Evolutionary conservation across 2,113 vertebrate species (phyloP), one percentile per base, ranked within the genome.

Genomic region (Gorilla gorilla): DNA sequence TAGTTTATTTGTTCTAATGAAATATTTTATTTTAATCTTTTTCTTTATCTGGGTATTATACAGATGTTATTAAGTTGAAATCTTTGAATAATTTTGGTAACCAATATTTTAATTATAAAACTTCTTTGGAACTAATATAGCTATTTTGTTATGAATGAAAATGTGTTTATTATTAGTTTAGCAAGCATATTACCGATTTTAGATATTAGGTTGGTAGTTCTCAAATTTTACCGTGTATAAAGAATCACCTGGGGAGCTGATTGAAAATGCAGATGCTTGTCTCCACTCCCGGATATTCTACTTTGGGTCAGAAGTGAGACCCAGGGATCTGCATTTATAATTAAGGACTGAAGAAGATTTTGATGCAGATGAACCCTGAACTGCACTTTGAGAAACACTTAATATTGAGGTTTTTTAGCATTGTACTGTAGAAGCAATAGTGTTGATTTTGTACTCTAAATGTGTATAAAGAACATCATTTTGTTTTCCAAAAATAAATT

Each of bases 141-240:
- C 96, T 97, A 43, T 96, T 98, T 96, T 87, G 90, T 97, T 57
- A 59, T 75, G n/a, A 92, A 73, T 73, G 81, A 93, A 94, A 97
- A 75, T 90, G 0, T 0, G 40, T n/a, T 40, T 93, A 64, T 79
- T 97, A 87, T 97, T 96, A 94, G 86, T 84, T 81, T 92, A 84
- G 85, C 27, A 90, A 97, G 94, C 92, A 95, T 59, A 32, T 97
- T 92, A 97, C 94, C 94, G 93, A 98, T 98, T 97, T 97, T 70
- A 94, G 73, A 96, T 94, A 91, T 96, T 97, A 97, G 93, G 61
- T 45, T 61, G 30, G 27, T 66, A 43, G 70, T 75, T 45, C 57
- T 92, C 59, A 27, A 38, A 25, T 72, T 86, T 96, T 83, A 38
- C 25, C 52, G 12, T 68, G 4, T 22, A 0, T 75, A 45, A 83